Evolutionary conservation across 2,113 vertebrate genomes (phyloP).

Genomic region (Centrocercus urophasianus): DNA sequence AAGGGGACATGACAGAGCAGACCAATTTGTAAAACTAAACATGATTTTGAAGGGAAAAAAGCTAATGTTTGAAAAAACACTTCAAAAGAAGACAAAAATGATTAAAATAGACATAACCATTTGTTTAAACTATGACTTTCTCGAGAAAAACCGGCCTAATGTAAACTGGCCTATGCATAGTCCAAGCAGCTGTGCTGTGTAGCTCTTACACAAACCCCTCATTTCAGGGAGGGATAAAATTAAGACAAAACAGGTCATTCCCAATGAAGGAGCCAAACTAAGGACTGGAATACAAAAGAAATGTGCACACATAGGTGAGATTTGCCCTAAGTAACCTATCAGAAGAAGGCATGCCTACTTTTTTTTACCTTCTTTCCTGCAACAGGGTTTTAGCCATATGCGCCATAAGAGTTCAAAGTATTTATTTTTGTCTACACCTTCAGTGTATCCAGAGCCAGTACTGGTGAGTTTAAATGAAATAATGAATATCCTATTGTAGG

Average conservation of each 20-base stretch:
- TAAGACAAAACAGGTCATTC: constrained; percentile 65
- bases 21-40: constrained; percentile 85
- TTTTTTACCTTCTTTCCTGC: background rate
- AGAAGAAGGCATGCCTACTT: constrained; percentile 14
- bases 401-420: background rate
- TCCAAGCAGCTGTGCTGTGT: constrained; percentile 79
- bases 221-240: constrained; percentile 35
- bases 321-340: background rate
- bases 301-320: background rate
- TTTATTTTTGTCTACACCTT: constrained; percentile 39
- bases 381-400: background rate
- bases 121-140: constrained; percentile 87
- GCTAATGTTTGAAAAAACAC: constrained; percentile 80
- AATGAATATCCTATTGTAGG: background rate
- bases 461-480: background rate
- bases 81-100: constrained; percentile 86
- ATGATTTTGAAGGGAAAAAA: constrained; percentile 75
- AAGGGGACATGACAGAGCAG: constrained; percentile 80
- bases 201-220: constrained; percentile 58
- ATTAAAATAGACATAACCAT: constrained; percentile 88
- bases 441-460: constrained; percentile 7
- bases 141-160: constrained; percentile 82
- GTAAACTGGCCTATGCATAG: constrained; percentile 77
- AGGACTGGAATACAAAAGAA: constrained; percentile 20
- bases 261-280: constrained; percentile 39